phyloP scores from a whole-genome alignment of 2,113 vertebrate species.

The Macroglossus sobrinus region DNA sequence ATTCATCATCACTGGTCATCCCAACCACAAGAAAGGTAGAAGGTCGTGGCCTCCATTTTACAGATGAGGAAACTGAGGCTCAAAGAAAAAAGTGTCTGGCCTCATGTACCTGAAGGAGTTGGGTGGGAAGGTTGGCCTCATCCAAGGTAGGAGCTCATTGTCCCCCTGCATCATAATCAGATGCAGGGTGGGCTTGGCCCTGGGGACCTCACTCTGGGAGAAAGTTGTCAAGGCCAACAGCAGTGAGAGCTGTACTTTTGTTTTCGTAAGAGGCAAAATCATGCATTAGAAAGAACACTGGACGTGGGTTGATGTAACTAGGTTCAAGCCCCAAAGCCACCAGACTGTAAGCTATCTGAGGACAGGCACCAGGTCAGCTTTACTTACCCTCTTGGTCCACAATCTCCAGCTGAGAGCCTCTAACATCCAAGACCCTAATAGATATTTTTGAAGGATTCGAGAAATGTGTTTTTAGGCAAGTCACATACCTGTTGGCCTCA shows the following conservation, averaged over 20 bases:
- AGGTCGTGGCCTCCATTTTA: background rate
- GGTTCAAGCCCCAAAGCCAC: background rate
- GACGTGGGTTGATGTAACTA: background rate
- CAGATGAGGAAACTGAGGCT: background rate
- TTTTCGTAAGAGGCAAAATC: background rate
- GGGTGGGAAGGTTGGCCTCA: background rate
- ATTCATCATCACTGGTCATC: background rate
- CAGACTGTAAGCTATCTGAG: background rate
- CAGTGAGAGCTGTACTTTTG: background rate
- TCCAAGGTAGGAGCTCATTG: background rate
- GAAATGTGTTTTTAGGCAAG: background rate
- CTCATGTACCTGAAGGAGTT: background rate
- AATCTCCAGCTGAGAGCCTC: background rate
- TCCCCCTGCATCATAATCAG: background rate
- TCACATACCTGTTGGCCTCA: background rate
- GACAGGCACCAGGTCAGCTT: rapidly evolving
- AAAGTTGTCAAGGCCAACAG: background rate
- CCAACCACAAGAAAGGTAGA: background rate
- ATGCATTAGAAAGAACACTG: background rate
- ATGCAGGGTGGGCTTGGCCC: background rate
- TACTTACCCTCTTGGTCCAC: background rate
- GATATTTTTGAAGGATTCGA: background rate
- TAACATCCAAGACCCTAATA: background rate
- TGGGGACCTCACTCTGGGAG: background rate
- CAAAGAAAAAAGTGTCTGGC: background rate